Base-by-base conservation (phyloP, 1,140 invertebrate species). In the Polyergus mexicanus region DNA sequence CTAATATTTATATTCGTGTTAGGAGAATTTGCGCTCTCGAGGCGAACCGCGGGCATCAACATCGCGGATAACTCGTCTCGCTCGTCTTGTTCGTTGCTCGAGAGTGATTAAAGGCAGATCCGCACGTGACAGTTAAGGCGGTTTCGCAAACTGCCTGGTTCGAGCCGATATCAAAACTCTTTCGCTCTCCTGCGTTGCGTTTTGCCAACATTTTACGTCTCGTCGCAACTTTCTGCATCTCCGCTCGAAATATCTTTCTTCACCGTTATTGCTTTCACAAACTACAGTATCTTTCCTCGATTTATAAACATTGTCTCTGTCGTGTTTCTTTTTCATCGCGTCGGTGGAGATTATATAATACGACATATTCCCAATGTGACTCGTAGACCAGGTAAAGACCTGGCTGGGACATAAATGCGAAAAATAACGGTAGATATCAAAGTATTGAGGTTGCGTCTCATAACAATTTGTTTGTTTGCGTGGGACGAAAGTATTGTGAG, bases 401-500 rank as follows among this genome's bases (percentile, higher is more conserved):
- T 5, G 5, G 32, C 2, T 8, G 10, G 28, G 11, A 54, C 22
- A 13, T 35, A 58, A 47, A 35, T 10, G 77, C 8, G 47, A 38
- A 41, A 38, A 25, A 38, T 44, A 68, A 10, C 4, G 35, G 72
- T 47, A 4, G 19, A 58, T 58, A 81, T 44, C 28, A 60, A 4
- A 32, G 7, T 28, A 7, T 58, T 60, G 44, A 22, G 16, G 47
- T 72, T n/a, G 68, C 41, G 19, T 13, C 35, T 10, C 35, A 16
- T 69, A 22, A n/a, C 4, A 83, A 74, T 83, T 83, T 83, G 62
- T 72, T 44, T 83, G 68, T 83, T 74, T 83, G 72, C 78, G 28
- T 8, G 38, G 7, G 28, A 16, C 22, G 56, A 32, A 11, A 35
- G 72, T 47, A 16, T 28, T 28, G 47, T 3, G 66, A 56, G 47